Conservation (phyloP, 2,888 invertebrate species). For the Thyatira batis region DNA sequence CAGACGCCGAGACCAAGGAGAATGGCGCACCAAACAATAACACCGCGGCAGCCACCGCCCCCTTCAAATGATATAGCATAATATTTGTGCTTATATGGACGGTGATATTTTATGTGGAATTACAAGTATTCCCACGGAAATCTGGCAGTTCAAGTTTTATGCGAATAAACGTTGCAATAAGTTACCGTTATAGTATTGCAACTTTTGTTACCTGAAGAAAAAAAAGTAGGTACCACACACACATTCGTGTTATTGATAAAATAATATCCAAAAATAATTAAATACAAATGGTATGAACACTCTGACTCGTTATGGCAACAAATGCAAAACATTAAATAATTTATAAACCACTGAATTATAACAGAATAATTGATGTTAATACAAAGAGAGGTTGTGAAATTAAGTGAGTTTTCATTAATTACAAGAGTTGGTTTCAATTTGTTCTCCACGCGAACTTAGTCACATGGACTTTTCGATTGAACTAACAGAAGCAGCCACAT, state of each 20-base stretch:
- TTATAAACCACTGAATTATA: not conserved
- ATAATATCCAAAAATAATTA: too few relatives aligned
- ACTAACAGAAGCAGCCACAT: conserved; percentile 60
- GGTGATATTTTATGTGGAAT: conserved; percentile 35
- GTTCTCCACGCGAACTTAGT: conserved; percentile 30
- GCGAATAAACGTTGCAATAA: not conserved
- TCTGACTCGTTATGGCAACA: not conserved
- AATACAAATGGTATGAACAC: not conserved
- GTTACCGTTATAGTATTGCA: not conserved
- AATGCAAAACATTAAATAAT: not conserved
- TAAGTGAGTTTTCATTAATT: conserved; percentile 38
- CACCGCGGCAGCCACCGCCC: conserved; percentile 24
- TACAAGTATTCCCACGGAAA: conserved; percentile 31
- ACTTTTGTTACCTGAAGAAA: not conserved
- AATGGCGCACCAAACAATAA: conserved; percentile 66
- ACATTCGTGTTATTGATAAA: not conserved
- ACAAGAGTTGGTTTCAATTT: conserved; percentile 43
- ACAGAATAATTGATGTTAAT: not conserved
- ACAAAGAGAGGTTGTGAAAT: conserved; percentile 25
- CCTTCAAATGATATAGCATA: conserved; percentile 25
- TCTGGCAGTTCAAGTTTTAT: conserved; percentile 10
- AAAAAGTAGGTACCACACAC: too few relatives aligned
- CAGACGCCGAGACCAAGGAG: conserved; percentile 48
- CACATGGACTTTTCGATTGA: conserved; percentile 56
- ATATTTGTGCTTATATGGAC: conserved; percentile 29